Percentiles rank a stretch among this genome's conserved stretches.
Conservation (phyloP, 1,140 invertebrate genomes). For the Lasioglossum albipes region DNA sequence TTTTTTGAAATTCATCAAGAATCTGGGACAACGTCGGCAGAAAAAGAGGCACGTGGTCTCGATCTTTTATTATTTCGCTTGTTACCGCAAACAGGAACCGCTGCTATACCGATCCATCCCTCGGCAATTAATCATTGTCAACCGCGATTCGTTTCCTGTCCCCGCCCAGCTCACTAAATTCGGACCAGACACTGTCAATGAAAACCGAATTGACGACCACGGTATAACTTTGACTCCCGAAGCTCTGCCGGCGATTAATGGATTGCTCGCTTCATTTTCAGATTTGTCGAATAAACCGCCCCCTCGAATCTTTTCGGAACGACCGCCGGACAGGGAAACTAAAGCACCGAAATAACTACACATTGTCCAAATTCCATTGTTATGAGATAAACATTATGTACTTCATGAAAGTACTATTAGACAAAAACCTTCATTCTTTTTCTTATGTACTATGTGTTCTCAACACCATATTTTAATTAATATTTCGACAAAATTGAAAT, state of each 20-base stretch:
- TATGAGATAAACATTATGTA: too few species aligned
- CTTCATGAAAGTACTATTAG: too few species aligned
- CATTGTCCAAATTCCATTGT: too few species aligned
- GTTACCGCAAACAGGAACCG: slow-evolving; percentile 36
- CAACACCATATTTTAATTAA: too few species aligned
- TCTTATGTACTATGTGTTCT: too few species aligned
- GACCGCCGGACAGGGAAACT: not conserved
- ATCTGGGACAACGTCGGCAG: not conserved
- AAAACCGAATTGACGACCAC: slow-evolving; percentile 53
- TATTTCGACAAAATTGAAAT: too few species aligned
- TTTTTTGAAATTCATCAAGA: not conserved
- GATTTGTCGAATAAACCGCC: slow-evolving; percentile 27
- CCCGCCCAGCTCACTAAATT: slow-evolving; percentile 55
- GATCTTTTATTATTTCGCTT: slow-evolving; percentile 18
- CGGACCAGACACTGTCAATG: slow-evolving; percentile 52
- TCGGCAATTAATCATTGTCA: slow-evolving; percentile 53
- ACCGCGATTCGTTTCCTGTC: slow-evolving; percentile 53
- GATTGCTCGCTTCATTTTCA: slow-evolving; percentile 33
- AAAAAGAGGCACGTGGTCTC: not conserved
- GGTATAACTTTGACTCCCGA: slow-evolving; percentile 52
- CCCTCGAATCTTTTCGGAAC: not conserved
- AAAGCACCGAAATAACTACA: too few species aligned
- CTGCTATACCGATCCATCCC: slow-evolving; percentile 22
- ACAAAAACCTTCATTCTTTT: too few species aligned
- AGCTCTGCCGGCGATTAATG: slow-evolving; percentile 42